Base-by-base conservation (phyloP, 2,888 invertebrate genomes). In the Zygothrica quintamaculata region DNA sequence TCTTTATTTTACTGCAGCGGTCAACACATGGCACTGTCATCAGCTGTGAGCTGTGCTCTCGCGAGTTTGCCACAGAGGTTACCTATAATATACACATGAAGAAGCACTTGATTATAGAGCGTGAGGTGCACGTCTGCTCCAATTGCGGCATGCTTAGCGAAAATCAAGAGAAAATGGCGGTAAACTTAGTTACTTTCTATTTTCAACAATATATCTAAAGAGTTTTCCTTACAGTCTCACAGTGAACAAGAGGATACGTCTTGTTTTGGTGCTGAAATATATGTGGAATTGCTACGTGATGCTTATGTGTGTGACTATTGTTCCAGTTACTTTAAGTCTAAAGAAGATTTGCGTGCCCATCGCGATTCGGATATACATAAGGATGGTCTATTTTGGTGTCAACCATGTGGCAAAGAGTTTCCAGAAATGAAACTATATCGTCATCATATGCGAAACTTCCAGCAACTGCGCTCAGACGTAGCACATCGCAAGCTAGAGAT, bases 271-370 rank as follows among this genome's bases (percentile, higher is more conserved):
- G 55, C 67, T 0, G 56, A 65, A 2, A 47, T 79, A 22, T 60
- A 66, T 16, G 56, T 60, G 22, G 77, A 82, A 26, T 26, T 77
- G n/a, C 31, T 84, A 0, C 69, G 77, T 1, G 60, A 77, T 43
- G 88, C 84, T 5, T 90, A 79, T 46, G 64, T 84, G 0, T 90
- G 90, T 55, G 90, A 90, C 68, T 89, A 77, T 58, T 90, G 90
- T 55, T 87, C 89, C 1, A 22, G 77, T 1, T 88, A 89, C 52
- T 90, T 76, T 48, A 84, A 79, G 36, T 64, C 66, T 8, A 75
- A 77, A 4, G 47, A 65, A 0, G 75, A 84, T 43, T 62, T 90
- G 25, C 73, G 80, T 1, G 33, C 61, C 0, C 90, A 90, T 78
- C 88, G 91, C 0, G 58, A 74, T 3, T 65, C 74, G 7, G 82